phyloP scores from a whole-genome alignment of 2,113 vertebrate genomes.

The Odocoileus hemionus region DNA sequence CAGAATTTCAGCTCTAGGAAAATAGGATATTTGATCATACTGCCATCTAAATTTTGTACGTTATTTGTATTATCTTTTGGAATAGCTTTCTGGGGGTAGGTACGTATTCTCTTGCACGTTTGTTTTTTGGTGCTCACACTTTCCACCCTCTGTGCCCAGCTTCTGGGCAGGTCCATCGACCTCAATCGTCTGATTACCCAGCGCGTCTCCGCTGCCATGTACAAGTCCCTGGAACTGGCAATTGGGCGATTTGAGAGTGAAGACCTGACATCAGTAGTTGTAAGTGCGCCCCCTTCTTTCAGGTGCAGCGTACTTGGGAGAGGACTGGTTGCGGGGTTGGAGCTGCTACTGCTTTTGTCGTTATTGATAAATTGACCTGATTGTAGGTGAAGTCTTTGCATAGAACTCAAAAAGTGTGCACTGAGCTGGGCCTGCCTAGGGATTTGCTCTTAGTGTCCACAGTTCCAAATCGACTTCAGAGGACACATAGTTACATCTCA shows the following conservation, averaged over 20 bases:
- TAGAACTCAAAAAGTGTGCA: neutral
- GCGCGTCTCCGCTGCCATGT: conserved; percentile 88
- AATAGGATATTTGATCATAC: neutral
- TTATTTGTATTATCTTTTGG: neutral
- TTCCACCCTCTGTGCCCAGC: conserved; percentile 67
- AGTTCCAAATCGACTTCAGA: neutral
- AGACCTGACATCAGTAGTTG: conserved; percentile 90
- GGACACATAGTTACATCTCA: neutral
- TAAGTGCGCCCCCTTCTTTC: conserved; percentile 66
- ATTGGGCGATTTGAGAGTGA: conserved; percentile 91
- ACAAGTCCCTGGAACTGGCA: conserved; percentile 88
- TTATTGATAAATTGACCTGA: neutral
- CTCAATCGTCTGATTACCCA: conserved; percentile 91
- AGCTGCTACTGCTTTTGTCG: neutral
- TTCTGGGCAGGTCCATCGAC: conserved; percentile 90
- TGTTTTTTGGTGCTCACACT: neutral
- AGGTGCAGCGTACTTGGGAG: too few species aligned
- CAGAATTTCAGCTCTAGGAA: neutral
- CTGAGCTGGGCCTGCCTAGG: neutral
- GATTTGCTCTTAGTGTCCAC: neutral
- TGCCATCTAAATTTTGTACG: neutral
- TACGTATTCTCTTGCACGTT: neutral
- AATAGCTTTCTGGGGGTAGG: neutral
- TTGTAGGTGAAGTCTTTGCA: neutral
- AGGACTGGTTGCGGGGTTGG: neutral